Evolutionary conservation across 2,888 invertebrate genomes (phyloP).

Genomic region (Lordiphosa andalusiaca): DNA sequence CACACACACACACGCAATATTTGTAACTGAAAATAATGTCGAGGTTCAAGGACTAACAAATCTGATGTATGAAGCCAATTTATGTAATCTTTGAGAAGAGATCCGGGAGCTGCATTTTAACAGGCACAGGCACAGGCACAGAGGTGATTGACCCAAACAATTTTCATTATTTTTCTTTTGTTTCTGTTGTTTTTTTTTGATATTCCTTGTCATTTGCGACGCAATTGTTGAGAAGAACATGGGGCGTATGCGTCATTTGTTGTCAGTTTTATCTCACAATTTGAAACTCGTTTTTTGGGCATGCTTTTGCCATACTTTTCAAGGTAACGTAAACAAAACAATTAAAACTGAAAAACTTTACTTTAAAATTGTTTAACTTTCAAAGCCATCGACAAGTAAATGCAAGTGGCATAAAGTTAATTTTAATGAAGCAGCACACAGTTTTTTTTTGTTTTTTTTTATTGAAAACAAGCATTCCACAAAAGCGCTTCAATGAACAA

Average conservation of each 20-base stretch:
- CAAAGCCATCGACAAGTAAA: not conserved
- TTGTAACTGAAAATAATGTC: slow-evolving; percentile 25
- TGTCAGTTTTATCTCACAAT: not conserved
- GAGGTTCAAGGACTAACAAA: slow-evolving; percentile 12
- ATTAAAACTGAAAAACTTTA: slow-evolving; percentile 11
- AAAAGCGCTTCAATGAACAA: slow-evolving; percentile 59
- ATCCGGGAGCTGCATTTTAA: too few relatives aligned
- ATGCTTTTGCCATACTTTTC: not conserved
- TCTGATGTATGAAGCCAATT: too few relatives aligned
- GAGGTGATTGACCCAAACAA: too few relatives aligned
- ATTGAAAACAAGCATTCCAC: slow-evolving; percentile 17
- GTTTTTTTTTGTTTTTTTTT: too few relatives aligned
- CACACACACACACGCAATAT: slow-evolving; percentile 15
- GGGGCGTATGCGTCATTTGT: too few relatives aligned
- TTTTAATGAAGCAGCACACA: slow-evolving; percentile 21
- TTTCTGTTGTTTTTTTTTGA: too few relatives aligned
- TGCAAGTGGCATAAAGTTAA: slow-evolving; percentile 23
- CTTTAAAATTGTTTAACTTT: too few relatives aligned
- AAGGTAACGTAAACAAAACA: slow-evolving; percentile 2
- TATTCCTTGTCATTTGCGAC: too few relatives aligned
- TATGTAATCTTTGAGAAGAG: too few relatives aligned
- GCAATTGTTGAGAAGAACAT: too few relatives aligned
- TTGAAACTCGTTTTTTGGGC: not conserved
- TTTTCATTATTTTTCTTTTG: too few relatives aligned
- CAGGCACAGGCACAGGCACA: too few relatives aligned